phyloP scores from a whole-genome alignment of 2,888 invertebrate genomes.

The Crocallis elinguaria region DNA sequence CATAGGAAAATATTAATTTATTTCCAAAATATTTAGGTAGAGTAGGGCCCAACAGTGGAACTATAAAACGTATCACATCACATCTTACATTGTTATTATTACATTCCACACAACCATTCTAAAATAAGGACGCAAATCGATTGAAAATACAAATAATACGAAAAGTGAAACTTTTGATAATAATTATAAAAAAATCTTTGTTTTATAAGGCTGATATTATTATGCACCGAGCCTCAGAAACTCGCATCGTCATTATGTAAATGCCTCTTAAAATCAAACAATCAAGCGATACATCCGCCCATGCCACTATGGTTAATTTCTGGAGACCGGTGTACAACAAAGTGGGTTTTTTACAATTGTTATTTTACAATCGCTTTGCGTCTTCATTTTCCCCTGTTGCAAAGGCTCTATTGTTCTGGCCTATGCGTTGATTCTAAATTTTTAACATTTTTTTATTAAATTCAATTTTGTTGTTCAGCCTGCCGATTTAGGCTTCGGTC shows the following conservation, averaged over 20 bases:
- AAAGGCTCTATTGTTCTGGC: conserved; percentile 45
- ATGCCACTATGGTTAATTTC: too few species aligned
- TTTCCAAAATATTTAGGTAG: too few species aligned
- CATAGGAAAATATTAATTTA: too few species aligned
- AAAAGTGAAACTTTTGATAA: too few species aligned
- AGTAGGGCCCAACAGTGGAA: too few species aligned
- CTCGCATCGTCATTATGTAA: too few species aligned
- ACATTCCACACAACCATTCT: conserved; percentile 1
- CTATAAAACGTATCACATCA: not conserved
- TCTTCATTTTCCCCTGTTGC: conserved; percentile 12
- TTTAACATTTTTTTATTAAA: conserved; percentile 39
- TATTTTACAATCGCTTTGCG: conserved; percentile 20
- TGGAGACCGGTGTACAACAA: too few species aligned
- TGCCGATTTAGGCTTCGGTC: conserved; percentile 75
- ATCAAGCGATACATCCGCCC: too few species aligned
- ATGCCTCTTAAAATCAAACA: too few species aligned
- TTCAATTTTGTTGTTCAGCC: conserved; percentile 69
- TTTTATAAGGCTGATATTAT: too few species aligned
- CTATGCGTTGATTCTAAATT: conserved; percentile 40
- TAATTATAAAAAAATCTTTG: too few species aligned
- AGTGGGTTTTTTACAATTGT: not conserved
- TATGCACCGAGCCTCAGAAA: too few species aligned
- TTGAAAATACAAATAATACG: not conserved
- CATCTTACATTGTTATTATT: not conserved
- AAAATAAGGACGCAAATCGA: conserved; percentile 12